Evolutionary conservation across 1,140 invertebrate species (phyloP).

Genomic region (Meloidogyne exigua): DNA sequence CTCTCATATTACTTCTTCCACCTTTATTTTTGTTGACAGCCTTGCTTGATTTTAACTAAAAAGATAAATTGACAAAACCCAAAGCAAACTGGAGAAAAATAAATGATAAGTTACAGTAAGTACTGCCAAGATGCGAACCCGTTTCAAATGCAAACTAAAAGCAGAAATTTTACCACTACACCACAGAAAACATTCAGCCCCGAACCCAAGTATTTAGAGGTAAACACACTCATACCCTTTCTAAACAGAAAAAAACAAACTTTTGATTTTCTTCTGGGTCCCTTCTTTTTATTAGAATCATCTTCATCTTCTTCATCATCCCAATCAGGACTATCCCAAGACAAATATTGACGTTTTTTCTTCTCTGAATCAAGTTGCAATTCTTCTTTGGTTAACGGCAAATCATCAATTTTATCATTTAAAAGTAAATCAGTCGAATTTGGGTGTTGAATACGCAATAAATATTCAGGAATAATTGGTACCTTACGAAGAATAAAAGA

Average conservation of each 20-base stretch:
- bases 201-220: too few species aligned
- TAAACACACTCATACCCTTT: too few species aligned
- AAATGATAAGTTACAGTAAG: too few species aligned
- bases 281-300: background rate
- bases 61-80: background rate
- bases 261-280: background rate
- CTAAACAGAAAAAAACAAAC: background rate
- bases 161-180: too few species aligned
- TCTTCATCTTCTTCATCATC: slow-evolving; percentile 22
- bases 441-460: slow-evolving; percentile 65
- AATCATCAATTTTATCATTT: slow-evolving; percentile 30
- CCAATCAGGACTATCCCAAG: slow-evolving; percentile 47
- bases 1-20: background rate
- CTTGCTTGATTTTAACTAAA: background rate
- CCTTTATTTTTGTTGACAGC: background rate
- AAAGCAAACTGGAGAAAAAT: background rate
- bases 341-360: slow-evolving; percentile 19
- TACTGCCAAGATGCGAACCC: too few species aligned
- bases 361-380: background rate
- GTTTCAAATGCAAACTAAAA: too few species aligned
- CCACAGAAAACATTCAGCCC: too few species aligned
- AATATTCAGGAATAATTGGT: slow-evolving; percentile 68
- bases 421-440: slow-evolving; percentile 55
- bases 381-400: background rate
- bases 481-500: slow-evolving; percentile 51